phyloP scores from a whole-genome alignment of 2,888 invertebrate species.

The Anthophora plumipes region DNA sequence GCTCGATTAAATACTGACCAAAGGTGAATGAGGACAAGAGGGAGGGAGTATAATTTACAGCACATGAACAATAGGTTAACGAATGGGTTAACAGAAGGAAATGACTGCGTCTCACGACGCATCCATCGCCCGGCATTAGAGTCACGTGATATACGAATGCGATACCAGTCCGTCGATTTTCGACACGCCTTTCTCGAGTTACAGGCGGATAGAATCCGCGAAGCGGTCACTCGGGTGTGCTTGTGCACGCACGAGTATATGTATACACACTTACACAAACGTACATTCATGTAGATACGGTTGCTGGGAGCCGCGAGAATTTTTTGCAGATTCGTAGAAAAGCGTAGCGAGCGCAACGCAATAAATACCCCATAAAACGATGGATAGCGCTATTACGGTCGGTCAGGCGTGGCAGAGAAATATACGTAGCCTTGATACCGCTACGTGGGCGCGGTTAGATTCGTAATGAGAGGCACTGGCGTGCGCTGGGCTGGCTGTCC shows the following conservation, averaged over 20 bases:
- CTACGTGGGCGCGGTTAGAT: slow-evolving; percentile 81
- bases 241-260: neutral
- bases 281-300: neutral
- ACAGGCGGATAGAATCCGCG: slow-evolving; percentile 44
- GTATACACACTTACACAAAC: too few species aligned
- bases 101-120: slow-evolving; percentile 37
- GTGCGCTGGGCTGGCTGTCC: slow-evolving; percentile 18
- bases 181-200: slow-evolving; percentile 63
- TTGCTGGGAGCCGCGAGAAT: slow-evolving; percentile 10
- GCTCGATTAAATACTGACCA: neutral
- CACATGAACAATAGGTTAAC: slow-evolving; percentile 57
- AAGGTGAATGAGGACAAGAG: neutral
- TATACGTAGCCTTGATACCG: slow-evolving; percentile 78
- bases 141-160: slow-evolving; percentile 13
- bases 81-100: slow-evolving; percentile 58
- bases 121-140: slow-evolving; percentile 28
- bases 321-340: slow-evolving; percentile 58
- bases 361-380: slow-evolving; percentile 59
- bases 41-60: slow-evolving; percentile 41
- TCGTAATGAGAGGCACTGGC: slow-evolving; percentile 76
- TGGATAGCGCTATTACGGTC: slow-evolving; percentile 60
- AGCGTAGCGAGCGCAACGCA: slow-evolving; percentile 47
- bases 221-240: neutral
- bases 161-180: slow-evolving; percentile 54
- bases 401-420: slow-evolving; percentile 72